Percentiles rank a stretch among this genome's conserved stretches.
Conservation (phyloP, 2,888 invertebrate genomes). For the Azorinus chamasolen region DNA sequence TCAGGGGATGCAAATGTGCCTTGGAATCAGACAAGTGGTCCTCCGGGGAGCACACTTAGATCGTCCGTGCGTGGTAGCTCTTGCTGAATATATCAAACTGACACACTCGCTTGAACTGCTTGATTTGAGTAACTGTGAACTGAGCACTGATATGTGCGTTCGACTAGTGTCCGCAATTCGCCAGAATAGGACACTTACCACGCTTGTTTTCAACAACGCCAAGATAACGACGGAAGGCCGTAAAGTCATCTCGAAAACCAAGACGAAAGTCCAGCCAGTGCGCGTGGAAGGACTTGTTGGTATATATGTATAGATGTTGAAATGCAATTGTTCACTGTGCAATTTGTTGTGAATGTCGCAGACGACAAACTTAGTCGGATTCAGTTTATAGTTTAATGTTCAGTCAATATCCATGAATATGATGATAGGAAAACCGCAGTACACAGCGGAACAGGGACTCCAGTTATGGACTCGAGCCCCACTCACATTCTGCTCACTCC, state of each 20-base stretch:
- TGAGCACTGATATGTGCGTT: slow-evolving; percentile 75
- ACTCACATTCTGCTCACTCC: too few relatives aligned
- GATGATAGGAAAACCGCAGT: too few relatives aligned
- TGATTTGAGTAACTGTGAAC: slow-evolving; percentile 75
- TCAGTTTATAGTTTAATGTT: too few relatives aligned
- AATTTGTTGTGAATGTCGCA: too few relatives aligned
- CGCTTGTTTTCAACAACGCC: slow-evolving; percentile 68
- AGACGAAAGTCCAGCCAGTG: slow-evolving; percentile 52
- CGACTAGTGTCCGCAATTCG: slow-evolving; percentile 68
- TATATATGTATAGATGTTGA: background rate
- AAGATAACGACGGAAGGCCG: slow-evolving; percentile 69
- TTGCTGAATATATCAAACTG: slow-evolving; percentile 71
- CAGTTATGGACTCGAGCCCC: too few relatives aligned
- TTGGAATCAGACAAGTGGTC: slow-evolving; percentile 91
- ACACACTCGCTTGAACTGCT: slow-evolving; percentile 74
- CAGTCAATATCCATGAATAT: too few relatives aligned
- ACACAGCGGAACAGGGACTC: too few relatives aligned
- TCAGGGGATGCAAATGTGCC: slow-evolving; percentile 77
- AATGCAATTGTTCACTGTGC: too few relatives aligned
- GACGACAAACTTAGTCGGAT: too few relatives aligned
- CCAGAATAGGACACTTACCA: slow-evolving; percentile 67
- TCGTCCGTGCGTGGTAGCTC: slow-evolving; percentile 69
- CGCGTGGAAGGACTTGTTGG: slow-evolving; percentile 60
- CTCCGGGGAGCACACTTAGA: slow-evolving; percentile 98
- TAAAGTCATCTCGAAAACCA: slow-evolving; percentile 53